Base-by-base conservation (phyloP, 2,888 invertebrate species). In the Microctonus hyperodae region DNA sequence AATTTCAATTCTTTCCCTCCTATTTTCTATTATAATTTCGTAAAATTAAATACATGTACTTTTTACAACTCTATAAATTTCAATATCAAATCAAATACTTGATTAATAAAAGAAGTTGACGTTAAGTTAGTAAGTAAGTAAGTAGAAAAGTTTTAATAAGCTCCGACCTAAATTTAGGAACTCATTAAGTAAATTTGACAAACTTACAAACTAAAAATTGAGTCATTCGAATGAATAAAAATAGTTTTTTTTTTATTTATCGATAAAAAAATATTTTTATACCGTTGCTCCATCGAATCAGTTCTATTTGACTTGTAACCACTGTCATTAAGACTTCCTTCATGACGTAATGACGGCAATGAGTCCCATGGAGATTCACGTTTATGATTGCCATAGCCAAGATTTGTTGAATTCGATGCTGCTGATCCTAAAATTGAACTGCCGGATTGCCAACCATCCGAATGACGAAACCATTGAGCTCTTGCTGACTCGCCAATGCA, bases 401-500 rank as follows among this genome's bases (percentile, higher is more conserved):
- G 79, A 75, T 81, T 82, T 65, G 81, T 80, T 37, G 82, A 79
- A 69, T 83, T 84, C 55, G 84, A 84, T 37, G 85, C 82, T 22
- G 87, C 88, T 33, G 90, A 90, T 71, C 90, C 90, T 74, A 90
- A 86, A 55, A 90, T 90, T 56, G 91, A 90, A 76, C 90, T 91
- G 69, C 91, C 91, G 48, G 91, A 91, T 72, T 91, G 90, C 94
- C 94, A 94, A 56, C 94, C 94, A 80, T 94, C 94, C 48, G 94
- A 94, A 85, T 94, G 94, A 16, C 94, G 90, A 86, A 94, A 95
- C 94, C 94, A 94, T 77, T 94, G 94, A 70, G 93, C 92, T 31
- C 94, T 89, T 69, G 94, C 93, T 25, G 94, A 93, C 85, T 94
- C 94, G n/a, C 94, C 94, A 84, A 94, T 92, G 85, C 94, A 94